Evolutionary conservation across 2,797 vertebrate species (phyloP).

Genomic region (Sciaenops ocellatus): DNA sequence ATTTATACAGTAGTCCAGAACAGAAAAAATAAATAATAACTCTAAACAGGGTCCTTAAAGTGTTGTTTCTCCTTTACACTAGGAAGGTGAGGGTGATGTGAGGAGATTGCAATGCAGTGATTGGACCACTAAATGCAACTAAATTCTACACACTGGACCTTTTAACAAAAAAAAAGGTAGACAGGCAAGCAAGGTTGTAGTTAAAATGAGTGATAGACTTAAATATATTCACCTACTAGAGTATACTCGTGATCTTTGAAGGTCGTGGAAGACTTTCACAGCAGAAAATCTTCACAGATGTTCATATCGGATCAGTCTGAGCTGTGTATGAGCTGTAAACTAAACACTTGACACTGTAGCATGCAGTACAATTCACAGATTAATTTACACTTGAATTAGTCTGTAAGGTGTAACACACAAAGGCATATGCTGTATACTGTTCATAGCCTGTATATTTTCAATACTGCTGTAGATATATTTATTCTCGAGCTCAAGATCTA

Average conservation of each 20-base stretch:
- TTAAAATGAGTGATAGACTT: constrained; percentile 7
- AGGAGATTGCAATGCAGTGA: too few species aligned
- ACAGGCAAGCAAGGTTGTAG: not conserved
- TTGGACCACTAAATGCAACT: too few species aligned
- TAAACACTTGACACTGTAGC: not conserved
- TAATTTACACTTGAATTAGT: not conserved
- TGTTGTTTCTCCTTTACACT: too few species aligned
- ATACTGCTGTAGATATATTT: not conserved
- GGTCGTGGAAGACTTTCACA: constrained; percentile 8
- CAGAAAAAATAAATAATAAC: too few species aligned
- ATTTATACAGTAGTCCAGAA: too few species aligned
- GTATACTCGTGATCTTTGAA: constrained; percentile 10
- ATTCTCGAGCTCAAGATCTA: not conserved
- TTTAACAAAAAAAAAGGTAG: not conserved
- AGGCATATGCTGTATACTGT: not conserved
- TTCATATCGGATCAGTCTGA: not conserved
- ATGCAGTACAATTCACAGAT: not conserved
- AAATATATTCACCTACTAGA: not conserved
- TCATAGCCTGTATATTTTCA: not conserved
- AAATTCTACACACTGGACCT: too few species aligned
- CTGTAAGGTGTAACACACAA: not conserved
- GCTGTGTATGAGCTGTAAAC: too few species aligned
- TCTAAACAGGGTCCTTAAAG: too few species aligned
- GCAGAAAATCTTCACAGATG: not conserved
- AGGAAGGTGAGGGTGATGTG: too few species aligned